These are phyloP conservation scores for Latheticus oryzae DNA, from an alignment of 2,888 invertebrate species.

Conservation along the genomic window DNA sequence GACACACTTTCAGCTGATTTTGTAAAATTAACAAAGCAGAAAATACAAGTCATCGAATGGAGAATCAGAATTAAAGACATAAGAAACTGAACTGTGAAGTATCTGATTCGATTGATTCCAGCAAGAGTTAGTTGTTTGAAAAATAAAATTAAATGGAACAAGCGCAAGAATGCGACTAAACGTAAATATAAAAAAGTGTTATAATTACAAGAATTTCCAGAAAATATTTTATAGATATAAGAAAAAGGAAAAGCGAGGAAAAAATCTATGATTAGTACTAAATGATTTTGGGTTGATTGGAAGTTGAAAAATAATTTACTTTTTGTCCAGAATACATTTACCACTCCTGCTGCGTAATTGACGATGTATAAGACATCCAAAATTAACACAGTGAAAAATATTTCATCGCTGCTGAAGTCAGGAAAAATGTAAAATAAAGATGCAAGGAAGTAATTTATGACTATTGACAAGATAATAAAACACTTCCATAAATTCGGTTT, in stretches of 20 bases:
- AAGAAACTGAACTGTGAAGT: constrained; percentile 67
- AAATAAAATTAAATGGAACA: constrained; percentile 66
- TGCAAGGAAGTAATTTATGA: constrained; percentile 4
- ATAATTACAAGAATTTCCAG: not conserved
- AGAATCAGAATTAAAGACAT: constrained; percentile 66
- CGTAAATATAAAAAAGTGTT: constrained; percentile 53
- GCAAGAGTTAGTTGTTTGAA: constrained; percentile 66
- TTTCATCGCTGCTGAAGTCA: not conserved
- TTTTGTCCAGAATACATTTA: constrained; percentile 1
- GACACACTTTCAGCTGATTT: constrained; percentile 36
- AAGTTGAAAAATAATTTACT: not conserved
- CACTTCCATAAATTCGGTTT: constrained; percentile 5
- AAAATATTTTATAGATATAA: constrained; percentile 9
- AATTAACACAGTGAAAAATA: not conserved
- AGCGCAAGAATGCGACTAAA: constrained; percentile 63
- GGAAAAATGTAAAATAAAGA: too few species aligned
- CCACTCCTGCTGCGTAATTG: not conserved
- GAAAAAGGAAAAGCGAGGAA: constrained; percentile 20
- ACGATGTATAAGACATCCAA: constrained; percentile 11
- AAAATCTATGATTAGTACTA: constrained; percentile 11
- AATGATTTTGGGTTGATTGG: constrained; percentile 3
- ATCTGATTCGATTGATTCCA: constrained; percentile 68
- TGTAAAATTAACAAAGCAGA: constrained; percentile 64
- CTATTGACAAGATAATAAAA: not conserved
- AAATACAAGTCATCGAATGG: constrained; percentile 68